Base-by-base conservation (phyloP, 2,888 invertebrate genomes). In the Agonopterix alstromeriana region DNA sequence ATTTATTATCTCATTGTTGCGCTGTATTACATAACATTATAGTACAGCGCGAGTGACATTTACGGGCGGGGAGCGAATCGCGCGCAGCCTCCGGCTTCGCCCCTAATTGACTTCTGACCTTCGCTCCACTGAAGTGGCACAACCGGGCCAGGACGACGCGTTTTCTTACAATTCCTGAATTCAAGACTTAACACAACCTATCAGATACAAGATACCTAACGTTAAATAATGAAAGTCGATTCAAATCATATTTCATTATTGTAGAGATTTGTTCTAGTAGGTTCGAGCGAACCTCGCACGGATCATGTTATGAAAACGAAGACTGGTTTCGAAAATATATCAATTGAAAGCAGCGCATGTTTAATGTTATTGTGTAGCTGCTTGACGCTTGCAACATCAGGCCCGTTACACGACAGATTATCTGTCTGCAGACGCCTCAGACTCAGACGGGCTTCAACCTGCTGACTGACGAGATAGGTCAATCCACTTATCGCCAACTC, bases 291-390 rank as follows among this genome's bases (percentile, higher is more conserved):
- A 61, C 67, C 55, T 61, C 64, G 65, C 65, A 68, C 66, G 56
- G 61, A 65, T 60, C 70, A 60, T 82, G 79, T 86, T 83, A 82
- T 83, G 83, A 86, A 86, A 84, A 84, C 78, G 66, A 59, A 64
- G 75, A 85, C 84, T 77, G 82, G 82, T 85, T 85, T 79, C 70
- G 73, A 78, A 84, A 83, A 86, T 87, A 83, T 82, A 87, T 85
- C 82, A 84, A 82, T 85, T 82, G 83, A 79, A 85, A 83, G 79
- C 76, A 74, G 70, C 67, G 75, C 68, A 75, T 81, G 79, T 81
- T 77, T 80, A 79, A 82, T 82, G 74, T 82, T 82, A 86, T 85
- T 83, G 78, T 84, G 75, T 67, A 64, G 68, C 67, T 70, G 67
- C 57, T 56, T 63, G 65, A 62, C 57, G 65, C 68, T 82, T 85